Conservation (phyloP, 37 sponge, comb jelly and placozoan species). For the Eunapius fragilis region DNA sequence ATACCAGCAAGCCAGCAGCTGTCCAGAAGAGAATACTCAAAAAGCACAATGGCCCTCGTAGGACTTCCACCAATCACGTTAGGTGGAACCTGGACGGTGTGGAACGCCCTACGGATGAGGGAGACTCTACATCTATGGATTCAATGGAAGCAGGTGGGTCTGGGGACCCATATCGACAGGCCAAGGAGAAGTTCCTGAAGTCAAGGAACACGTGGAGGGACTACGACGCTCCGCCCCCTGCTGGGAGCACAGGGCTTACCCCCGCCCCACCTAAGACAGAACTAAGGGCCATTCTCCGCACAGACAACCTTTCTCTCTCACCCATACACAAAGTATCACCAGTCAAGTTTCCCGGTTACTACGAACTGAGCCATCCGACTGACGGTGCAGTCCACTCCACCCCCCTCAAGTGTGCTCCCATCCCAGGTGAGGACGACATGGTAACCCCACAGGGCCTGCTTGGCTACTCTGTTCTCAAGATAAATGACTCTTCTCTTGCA, state of each 20-base stretch:
- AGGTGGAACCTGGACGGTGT: constrained; percentile 41
- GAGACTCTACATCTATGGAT: constrained; percentile 37
- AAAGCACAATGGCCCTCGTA: constrained; percentile 24
- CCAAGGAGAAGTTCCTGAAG: not conserved
- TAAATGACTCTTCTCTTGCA: constrained; percentile 27
- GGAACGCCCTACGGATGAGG: constrained; percentile 11
- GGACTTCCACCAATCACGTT: constrained; percentile 45
- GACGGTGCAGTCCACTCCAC: not conserved
- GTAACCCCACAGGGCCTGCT: not conserved
- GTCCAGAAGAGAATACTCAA: constrained; percentile 60
- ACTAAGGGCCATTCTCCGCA: not conserved
- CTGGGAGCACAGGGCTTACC: constrained; percentile 42
- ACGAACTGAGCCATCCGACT: not conserved
- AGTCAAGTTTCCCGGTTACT: not conserved
- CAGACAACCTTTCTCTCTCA: not conserved
- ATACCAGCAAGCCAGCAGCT: constrained; percentile 57
- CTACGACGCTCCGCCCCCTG: constrained; percentile 24
- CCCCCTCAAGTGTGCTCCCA: too few relatives aligned
- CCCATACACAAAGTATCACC: not conserved
- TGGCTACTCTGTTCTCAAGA: constrained; percentile 15
- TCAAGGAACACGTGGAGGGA: constrained; percentile 30
- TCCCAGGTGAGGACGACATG: not conserved
- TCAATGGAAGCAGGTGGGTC: constrained; percentile 53
- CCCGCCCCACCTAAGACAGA: constrained; percentile 5
- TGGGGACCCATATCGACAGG: not conserved